Evolutionary conservation across 1,140 invertebrate species (phyloP), one percentile per base, ranked within the genome.

Genomic region (Helicoverpa armigera): DNA sequence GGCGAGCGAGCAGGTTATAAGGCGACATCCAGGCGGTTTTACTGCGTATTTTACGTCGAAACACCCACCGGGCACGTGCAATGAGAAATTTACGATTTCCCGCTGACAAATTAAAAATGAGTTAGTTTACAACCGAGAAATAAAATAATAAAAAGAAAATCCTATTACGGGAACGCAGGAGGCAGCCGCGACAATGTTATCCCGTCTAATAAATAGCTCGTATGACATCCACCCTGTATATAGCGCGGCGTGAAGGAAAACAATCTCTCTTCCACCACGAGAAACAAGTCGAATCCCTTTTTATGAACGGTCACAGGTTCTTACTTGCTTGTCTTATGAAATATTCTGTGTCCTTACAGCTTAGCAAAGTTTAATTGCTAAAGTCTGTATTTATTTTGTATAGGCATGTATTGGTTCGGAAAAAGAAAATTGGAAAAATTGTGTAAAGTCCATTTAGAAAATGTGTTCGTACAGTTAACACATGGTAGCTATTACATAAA

Each of bases 81-180:
- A 84, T 84, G 76, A 77, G 82, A 84, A 93, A 90, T 93, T 94
- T 92, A 94, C 87, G 91, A 86, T 85, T 87, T 84, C 77, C 82
- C 81, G 79, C 81, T 88, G 87, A 92, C 91, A 94, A 94, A 92
- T 94, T 93, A 94, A 94, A 93, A 92, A 92, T 91, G 89, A 92
- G 89, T 92, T 91, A 90, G 91, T 92, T 91, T 92, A 90, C 88
- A 89, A 83, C 89, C 86, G 70, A 80, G 84, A 88, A 88, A 89
- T 88, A 88, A 89, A 90, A 91, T 89, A 86, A 90, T 88, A 87
- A 91, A 91, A 91, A 87, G 82, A 86, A 90, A 92, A 91, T 92
- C 88, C 89, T 89, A 92, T 94, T 92, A 92, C 88, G 87, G 29
- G 76, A 70, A 76, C 81, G 86, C 85, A 88, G 87, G 84, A 86